Base-by-base conservation (phyloP, 2,888 invertebrate species). In the Protodeltote pygarga region DNA sequence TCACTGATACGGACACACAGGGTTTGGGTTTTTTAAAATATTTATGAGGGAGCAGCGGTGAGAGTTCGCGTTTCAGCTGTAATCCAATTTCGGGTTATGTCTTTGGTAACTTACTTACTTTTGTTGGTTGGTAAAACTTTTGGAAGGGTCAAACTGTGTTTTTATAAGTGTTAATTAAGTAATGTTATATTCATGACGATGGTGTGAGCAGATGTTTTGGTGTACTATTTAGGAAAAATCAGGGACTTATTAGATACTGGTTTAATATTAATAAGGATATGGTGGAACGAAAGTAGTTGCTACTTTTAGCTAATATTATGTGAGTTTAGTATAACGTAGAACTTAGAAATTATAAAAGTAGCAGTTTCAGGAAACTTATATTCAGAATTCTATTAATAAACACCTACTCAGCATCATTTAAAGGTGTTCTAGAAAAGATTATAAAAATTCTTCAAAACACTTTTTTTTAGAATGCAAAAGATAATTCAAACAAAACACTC, bases 41-140 rank as follows among this genome's bases (percentile, higher is more conserved):
- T 91, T 92, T 92, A 92, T 87, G 89, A 89, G 83, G 79, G 79
- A 73, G 71, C 73, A 73, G 76, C 81, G 77, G 78, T 78, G 83
- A 80, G 77, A 83, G 81, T 81, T 77, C 79, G 76, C 76, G 74
- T 84, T 67, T 81, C 78, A 77, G 70, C 80, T 73, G 86, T 89
- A 87, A 92, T 92, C 91, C 92, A 92, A 92, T 92, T 92, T 91
- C 87, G 81, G 83, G 85, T 92, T 91, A 92, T 91, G 89, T 85
- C 83, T 89, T 89, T 81, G 83, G 90, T 85, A 84, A 87, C 84
- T 90, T 80, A 87, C 80, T 88, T 88, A 87, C 83, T 87, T 83
- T 80, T 64, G 64, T 64, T 77, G 65, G 59, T 45, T 55, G 68
- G 75, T 77, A 75, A 71, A 76, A 76, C 73, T 83, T 81, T 78